These are phyloP conservation scores for Lepus townsendii DNA, from an alignment of 2,797 vertebrate species.

Conservation along the genomic window DNA sequence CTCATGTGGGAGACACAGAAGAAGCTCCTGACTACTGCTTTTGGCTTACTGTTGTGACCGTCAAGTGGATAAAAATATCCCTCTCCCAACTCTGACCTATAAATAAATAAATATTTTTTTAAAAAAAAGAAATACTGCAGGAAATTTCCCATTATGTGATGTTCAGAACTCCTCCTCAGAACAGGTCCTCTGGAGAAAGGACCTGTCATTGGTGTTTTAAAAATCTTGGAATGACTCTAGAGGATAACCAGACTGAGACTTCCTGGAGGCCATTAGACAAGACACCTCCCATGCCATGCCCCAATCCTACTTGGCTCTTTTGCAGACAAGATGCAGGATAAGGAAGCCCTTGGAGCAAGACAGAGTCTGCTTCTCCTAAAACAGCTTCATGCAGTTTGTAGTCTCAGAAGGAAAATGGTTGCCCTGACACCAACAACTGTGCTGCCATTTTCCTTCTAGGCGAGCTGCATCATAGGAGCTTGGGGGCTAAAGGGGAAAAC, in stretches of 20 bases:
- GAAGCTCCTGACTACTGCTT: too few relatives aligned
- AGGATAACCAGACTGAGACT: neutral
- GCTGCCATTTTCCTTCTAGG: neutral
- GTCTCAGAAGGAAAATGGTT: neutral
- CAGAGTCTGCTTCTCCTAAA: neutral
- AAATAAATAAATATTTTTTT: too few relatives aligned
- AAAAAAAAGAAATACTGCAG: conserved; percentile 25
- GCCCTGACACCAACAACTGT: neutral
- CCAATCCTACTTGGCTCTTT: neutral
- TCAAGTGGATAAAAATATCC: too few relatives aligned
- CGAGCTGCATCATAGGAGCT: neutral
- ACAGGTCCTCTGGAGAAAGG: neutral
- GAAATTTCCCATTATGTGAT: conserved; percentile 19
- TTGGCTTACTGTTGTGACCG: too few relatives aligned
- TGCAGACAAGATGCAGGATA: neutral
- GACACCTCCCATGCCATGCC: neutral
- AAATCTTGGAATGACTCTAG: neutral
- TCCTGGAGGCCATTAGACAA: neutral
- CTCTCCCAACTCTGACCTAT: too few relatives aligned
- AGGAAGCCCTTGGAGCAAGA: neutral
- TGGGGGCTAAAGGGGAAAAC: neutral
- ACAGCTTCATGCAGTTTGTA: neutral
- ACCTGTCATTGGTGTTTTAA: neutral
- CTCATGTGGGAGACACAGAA: too few relatives aligned
- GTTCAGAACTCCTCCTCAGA: neutral